These are phyloP conservation scores for Tiphia femorata DNA, from an alignment of 2,888 invertebrate genomes.

Conservation along the genomic window DNA sequence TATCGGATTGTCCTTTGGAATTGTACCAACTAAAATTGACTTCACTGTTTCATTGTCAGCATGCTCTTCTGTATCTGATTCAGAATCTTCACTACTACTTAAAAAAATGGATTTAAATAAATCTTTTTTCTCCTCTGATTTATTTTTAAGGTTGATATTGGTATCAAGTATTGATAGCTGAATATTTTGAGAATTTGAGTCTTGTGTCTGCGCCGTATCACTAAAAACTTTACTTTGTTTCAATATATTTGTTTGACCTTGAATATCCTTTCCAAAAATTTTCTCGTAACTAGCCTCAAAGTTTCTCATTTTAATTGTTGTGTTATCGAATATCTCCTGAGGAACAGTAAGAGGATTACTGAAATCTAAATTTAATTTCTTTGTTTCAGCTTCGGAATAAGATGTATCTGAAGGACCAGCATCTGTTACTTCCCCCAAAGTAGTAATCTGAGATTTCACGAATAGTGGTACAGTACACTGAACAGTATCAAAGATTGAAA, in stretches of 20 bases:
- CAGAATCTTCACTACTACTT: conserved; percentile 80
- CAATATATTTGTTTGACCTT: too few species aligned
- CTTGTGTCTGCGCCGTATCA: too few species aligned
- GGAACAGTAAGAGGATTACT: too few species aligned
- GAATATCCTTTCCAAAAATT: conserved; percentile 47
- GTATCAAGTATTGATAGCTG: too few species aligned
- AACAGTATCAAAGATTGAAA: conserved; percentile 76
- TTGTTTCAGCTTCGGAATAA: too few species aligned
- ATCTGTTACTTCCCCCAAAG: too few species aligned
- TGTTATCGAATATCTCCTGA: too few species aligned
- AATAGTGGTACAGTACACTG: too few species aligned
- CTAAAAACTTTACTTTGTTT: too few species aligned
- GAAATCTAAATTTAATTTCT: too few species aligned
- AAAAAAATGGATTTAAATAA: conserved; percentile 92
- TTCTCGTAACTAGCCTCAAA: conserved; percentile 58
- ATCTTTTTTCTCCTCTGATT: conserved; percentile 76
- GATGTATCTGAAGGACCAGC: background rate
- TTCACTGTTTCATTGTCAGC: conserved; percentile 54
- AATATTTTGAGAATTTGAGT: too few species aligned
- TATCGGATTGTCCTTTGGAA: conserved; percentile 71
- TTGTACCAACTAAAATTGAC: conserved; percentile 58
- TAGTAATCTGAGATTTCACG: too few species aligned
- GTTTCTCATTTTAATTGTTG: conserved; percentile 47
- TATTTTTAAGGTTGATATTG: conserved; percentile 21
- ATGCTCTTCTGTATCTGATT: conserved; percentile 68